Base-by-base conservation (phyloP, 2,797 vertebrate genomes). In the Balearica regulorum region DNA sequence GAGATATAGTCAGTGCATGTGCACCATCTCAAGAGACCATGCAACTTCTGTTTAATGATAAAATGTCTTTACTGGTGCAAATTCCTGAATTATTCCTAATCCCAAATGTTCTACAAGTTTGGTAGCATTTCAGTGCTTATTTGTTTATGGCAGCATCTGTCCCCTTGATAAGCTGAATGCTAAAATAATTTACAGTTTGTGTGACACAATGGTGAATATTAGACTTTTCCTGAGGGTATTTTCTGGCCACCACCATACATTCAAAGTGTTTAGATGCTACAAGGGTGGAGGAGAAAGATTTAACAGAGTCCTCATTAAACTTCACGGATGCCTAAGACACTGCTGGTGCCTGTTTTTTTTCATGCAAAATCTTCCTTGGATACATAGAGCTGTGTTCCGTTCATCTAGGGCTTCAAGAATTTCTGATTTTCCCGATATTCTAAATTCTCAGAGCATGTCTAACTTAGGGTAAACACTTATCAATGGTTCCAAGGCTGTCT, bases 21-120 rank as follows among this genome's bases (percentile, higher is more conserved):
- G 64, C 29, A 68, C 26, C 35, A 54, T 73, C 93, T 93, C 75
- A 31, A 90, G 70, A 81, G 44, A 95, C 44, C 48, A 6, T 86
- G 39, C n/a, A 90, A 89, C 46, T 77, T 87, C 72, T 92, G 31
- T 76, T 90, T 96, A 85, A 81, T 91, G 71, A 80, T 66, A 87
- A 81, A 70, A 69, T 72, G 12, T 72, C 78, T 92, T 94, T 76
- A 72, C 46, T 81, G 49, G 46, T 25, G 49, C 9, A 65, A 89
- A 75, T 76, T n/a, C 26, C 54, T 85, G 61, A 93, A 91, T 81
- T 58, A 37, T 86, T 96, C 71, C 68, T 83, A 79, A 81, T 73
- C 39, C 65, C 29, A 78, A 84, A 83, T 77, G 58, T 41, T 93
- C 41, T 80, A 24, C 41, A 75, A 73, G 44, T 90, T 85, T 93